Evolutionary conservation across 2,888 invertebrate species (phyloP), one percentile per base, ranked within the genome.

Genomic region (Pasiphila rectangulata): DNA sequence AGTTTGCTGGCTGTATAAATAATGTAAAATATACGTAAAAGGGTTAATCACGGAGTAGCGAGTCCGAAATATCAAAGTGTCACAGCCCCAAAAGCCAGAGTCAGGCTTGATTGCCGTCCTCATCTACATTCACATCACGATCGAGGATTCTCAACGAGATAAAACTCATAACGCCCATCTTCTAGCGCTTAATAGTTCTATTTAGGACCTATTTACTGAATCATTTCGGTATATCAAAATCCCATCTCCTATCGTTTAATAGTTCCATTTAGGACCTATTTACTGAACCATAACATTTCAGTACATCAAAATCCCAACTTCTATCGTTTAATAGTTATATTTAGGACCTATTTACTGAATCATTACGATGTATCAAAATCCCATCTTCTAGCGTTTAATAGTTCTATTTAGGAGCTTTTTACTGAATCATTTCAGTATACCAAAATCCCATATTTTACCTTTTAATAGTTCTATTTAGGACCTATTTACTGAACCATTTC

Each of bases 161-260:
- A 71, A 67, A 69, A 66, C 61, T 65, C 61, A 64, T 61, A 65
- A 55, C 63, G 42, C 54, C 57, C 57, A 57, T 61, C 55, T 60
- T 57, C 38, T 39, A 53, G 51, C 60, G 46, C 65, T 60, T 58
- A 50, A 64, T 66, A 61, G 55, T 62, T 67, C 52, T 56, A 64
- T 69, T 68, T 63, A 61, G 47, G 58, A 57, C 48, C n/a, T 9
- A 36, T 36, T 43, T 20, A 4, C 15, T 7, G 25, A 29, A 16
- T 30, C 6, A 12, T 15, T 15, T 15, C n/a, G 17, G 17, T 30
- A 7, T 30, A 30, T 1, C 6, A 21, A 21, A 21, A 21, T 21
- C n/a, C n/a, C n/a, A n/a, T n/a, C n/a, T n/a, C n/a, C n/a, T n/a
- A n/a, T n/a, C n/a, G n/a, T n/a, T n/a, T n/a, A n/a, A n/a, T n/a